Base-by-base conservation (phyloP, 2,797 vertebrate species). In the Gastrophryne carolinensis region DNA sequence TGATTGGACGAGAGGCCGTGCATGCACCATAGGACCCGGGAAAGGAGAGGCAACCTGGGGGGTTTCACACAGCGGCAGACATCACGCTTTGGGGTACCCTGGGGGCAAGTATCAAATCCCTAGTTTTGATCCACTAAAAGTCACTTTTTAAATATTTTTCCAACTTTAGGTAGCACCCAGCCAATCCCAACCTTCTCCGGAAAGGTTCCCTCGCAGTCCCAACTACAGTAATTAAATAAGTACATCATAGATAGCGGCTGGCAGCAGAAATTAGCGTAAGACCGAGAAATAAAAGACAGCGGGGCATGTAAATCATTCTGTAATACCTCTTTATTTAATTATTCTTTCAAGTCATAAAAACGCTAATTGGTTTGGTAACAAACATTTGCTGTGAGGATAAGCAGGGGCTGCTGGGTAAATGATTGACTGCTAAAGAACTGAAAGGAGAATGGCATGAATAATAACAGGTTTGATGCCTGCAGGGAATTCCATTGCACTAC, bases 141-240 rank as follows among this genome's bases (percentile, higher is more conserved):
- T n/a, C n/a, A n/a, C n/a, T n/a, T n/a, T n/a, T n/a, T n/a, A n/a
- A n/a, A n/a, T n/a, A n/a, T n/a, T n/a, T n/a, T n/a, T n/a, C n/a
- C n/a, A n/a, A n/a, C n/a, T n/a, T n/a, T n/a, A n/a, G n/a, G n/a
- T n/a, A n/a, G n/a, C n/a, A n/a, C n/a, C n/a, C n/a, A n/a, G n/a
- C 19, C 13, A 1, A 13, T 54, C 9, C 26, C 52, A 13, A 26
- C 13, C 52, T 54, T 29, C 26, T 5, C 13, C n/a, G n/a, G 8
- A 7, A 34, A 30, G 2, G 17, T 35, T 63, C 32, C 12, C 21
- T 2, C 1, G 30, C 21, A 39, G 52, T 32, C n/a, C 13, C 15
- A 39, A 67, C 54, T 54, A 37, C 49, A 54, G 64, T 53, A 53
- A 54, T 47, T 53, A 53, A 67, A 66, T 66, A 66, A 66, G 54